A percentile compares a stretch with the other conserved stretches of the same genome.
Conservation (phyloP, 1,140 invertebrate species). For the Orchestia grillus region DNA sequence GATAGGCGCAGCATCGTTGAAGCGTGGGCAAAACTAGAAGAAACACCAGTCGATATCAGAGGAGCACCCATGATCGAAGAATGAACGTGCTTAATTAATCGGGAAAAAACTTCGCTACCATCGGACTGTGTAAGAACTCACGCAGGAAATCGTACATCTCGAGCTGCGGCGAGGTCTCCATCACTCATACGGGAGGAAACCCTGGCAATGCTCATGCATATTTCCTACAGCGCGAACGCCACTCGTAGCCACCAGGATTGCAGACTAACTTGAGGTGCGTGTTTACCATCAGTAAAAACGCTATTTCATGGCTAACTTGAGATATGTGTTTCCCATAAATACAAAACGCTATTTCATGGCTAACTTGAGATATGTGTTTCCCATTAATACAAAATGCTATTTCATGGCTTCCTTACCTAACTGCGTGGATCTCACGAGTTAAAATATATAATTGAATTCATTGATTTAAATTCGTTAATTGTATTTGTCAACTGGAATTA, state of each 20-base stretch:
- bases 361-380: too few relatives aligned
- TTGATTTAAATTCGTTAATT: too few relatives aligned
- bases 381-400: too few relatives aligned
- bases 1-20: too few relatives aligned
- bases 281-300: too few relatives aligned
- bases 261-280: not conserved
- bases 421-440: too few relatives aligned
- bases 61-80: not conserved
- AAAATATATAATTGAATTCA: too few relatives aligned
- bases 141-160: not conserved
- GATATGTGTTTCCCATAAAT: too few relatives aligned
- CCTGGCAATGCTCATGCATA: not conserved
- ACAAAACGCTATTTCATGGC: too few relatives aligned
- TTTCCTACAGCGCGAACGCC: not conserved
- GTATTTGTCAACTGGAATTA: too few relatives aligned
- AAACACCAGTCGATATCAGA: not conserved
- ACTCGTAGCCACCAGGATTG: not conserved
- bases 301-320: too few relatives aligned
- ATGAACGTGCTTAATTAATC: not conserved
- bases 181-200: not conserved
- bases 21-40: not conserved
- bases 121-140: not conserved
- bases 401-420: too few relatives aligned
- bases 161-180: not conserved
- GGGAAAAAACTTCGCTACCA: not conserved